Percentiles rank a stretch among this genome's conserved stretches.
phyloP scores from a whole-genome alignment of 2,888 invertebrate genomes.

The Ennomos fuscantarius region DNA sequence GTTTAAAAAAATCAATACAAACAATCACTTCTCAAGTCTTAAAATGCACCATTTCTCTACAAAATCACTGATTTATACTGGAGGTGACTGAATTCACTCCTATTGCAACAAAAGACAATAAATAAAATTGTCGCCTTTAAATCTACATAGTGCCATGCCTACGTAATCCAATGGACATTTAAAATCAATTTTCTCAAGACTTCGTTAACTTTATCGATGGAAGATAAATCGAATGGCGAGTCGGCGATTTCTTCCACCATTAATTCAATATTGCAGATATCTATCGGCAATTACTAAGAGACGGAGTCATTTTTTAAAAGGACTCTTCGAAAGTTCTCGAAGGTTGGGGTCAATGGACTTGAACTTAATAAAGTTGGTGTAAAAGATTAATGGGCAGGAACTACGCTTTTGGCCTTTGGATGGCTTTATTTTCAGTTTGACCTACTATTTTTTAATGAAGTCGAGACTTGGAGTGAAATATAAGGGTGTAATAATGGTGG shows the following conservation, averaged over 20 bases:
- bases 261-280: constrained; percentile 59
- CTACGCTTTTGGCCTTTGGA: constrained; percentile 22
- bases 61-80: no score
- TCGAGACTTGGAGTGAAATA: constrained; percentile 13
- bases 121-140: not conserved
- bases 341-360: constrained; percentile 39
- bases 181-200: constrained; percentile 62
- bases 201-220: constrained; percentile 67
- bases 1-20: no score
- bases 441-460: constrained; percentile 25
- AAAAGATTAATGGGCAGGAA: constrained; percentile 38
- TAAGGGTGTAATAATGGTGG: constrained; percentile 10
- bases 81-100: no score
- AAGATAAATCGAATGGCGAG: constrained; percentile 58
- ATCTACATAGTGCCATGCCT: constrained; percentile 26
- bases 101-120: no score
- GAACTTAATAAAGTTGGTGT: constrained; percentile 38
- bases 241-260: constrained; percentile 56
- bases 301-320: constrained; percentile 45
- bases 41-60: no score
- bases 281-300: constrained; percentile 54
- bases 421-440: constrained; percentile 32
- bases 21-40: no score
- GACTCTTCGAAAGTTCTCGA: constrained; percentile 28
- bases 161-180: constrained; percentile 43